Conservation (phyloP, 2,888 invertebrate genomes). For the Drosophila subquinaria region DNA sequence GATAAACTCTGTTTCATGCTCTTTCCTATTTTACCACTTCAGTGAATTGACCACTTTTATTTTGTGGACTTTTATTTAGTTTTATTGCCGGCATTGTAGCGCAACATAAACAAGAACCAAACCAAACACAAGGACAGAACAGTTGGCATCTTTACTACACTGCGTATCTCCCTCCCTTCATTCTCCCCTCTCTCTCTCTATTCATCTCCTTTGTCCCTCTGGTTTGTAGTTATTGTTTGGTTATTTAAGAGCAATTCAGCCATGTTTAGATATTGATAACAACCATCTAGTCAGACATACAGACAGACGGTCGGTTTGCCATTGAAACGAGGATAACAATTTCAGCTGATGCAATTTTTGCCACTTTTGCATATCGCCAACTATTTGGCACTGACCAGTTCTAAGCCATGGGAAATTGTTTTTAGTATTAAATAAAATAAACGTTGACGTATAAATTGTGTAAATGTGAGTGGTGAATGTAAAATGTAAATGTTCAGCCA, state of each 20-base stretch:
- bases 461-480: conserved; percentile 54
- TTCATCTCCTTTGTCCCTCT: not conserved
- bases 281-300: conserved; percentile 53
- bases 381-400: conserved; percentile 34
- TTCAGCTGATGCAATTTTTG: conserved; percentile 70
- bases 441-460: conserved; percentile 77
- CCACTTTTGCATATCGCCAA: conserved; percentile 55
- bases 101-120: conserved; percentile 42
- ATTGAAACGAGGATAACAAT: conserved; percentile 64
- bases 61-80: conserved; percentile 38
- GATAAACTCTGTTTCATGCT: conserved; percentile 31
- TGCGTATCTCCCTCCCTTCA: not conserved
- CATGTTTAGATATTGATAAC: conserved; percentile 81
- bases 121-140: conserved; percentile 43
- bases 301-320: conserved; percentile 6
- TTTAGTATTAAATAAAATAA: conserved; percentile 78
- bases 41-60: conserved; percentile 48
- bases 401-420: conserved; percentile 76
- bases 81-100: conserved; percentile 42
- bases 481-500: conserved; percentile 70
- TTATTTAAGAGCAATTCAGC: conserved; percentile 81
- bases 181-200: not conserved
- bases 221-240: conserved; percentile 74
- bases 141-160: conserved; percentile 35
- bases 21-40: conserved; percentile 27